A percentile compares a stretch with the other conserved stretches of the same genome.
Evolutionary conservation across 1,140 invertebrate species (phyloP).

Genomic region (Tetraneura akinire): DNA sequence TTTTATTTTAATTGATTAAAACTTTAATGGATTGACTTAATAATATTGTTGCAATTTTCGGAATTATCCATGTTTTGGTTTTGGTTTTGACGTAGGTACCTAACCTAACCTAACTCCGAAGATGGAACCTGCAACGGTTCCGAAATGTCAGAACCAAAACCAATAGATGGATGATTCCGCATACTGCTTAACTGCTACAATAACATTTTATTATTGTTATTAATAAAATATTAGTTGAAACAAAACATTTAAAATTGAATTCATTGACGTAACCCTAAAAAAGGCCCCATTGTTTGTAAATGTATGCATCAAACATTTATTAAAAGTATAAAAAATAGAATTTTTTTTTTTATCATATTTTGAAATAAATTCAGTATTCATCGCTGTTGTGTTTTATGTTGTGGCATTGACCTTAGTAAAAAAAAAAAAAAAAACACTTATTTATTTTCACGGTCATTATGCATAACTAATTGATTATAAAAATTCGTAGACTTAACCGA

Average conservation of each 20-base stretch:
- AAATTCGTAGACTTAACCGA: not conserved
- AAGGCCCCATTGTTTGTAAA: not conserved
- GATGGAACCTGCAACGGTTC: no score
- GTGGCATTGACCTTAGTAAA: constrained; percentile 42
- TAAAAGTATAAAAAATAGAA: not conserved
- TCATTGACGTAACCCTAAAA: not conserved
- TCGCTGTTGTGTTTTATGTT: not conserved
- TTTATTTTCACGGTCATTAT: constrained; percentile 37
- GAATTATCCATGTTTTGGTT: no score
- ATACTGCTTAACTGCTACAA: no score
- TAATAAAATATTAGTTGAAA: not conserved
- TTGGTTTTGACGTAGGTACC: no score
- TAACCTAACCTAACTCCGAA: no score
- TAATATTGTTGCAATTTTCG: no score
- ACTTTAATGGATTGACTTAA: no score
- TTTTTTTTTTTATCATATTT: not conserved
- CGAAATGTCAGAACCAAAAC: no score
- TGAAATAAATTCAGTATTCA: not conserved
- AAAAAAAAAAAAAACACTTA: no score
- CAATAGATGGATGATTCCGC: no score
- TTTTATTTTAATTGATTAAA: no score
- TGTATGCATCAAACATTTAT: not conserved
- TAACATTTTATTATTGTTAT: no score
- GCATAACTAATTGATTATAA: constrained; percentile 21
- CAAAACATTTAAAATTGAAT: not conserved